Evolutionary conservation across 2,797 vertebrate genomes (phyloP).

Genomic region (Oreonectes daqikongensis): DNA sequence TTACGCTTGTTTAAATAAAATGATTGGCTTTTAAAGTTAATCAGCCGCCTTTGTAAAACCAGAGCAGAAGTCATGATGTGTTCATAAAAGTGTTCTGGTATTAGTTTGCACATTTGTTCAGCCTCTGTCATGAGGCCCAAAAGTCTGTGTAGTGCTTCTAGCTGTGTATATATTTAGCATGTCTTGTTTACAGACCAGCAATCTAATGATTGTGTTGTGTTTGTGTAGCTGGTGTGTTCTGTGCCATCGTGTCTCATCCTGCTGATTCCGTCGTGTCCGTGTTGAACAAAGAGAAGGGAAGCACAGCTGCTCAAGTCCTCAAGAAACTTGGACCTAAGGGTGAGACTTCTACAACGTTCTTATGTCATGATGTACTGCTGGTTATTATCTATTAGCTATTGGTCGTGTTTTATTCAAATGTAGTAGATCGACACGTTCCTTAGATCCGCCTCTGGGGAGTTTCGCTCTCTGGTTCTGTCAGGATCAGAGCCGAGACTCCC

Average conservation of each 20-base stretch:
- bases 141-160: no score
- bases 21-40: no score
- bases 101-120: no score
- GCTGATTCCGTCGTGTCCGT: conserved; percentile 98
- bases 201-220: background rate
- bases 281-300: conserved; percentile 96
- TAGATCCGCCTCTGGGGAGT: conserved; percentile 89
- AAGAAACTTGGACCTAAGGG: conserved; percentile 91
- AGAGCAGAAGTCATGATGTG: background rate
- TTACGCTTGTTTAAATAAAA: background rate
- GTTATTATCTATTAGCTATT: no score
- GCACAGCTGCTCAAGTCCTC: conserved; percentile 88
- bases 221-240: conserved; percentile 92
- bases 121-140: no score
- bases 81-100: no score
- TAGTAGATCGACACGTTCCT: conserved; percentile 78
- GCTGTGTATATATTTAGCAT: no score
- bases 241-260: conserved; percentile 97
- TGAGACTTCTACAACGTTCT: conserved; percentile 57
- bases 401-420: background rate
- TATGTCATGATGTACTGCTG: no score
- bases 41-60: background rate
- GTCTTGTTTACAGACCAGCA: background rate
- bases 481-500: no score
- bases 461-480: conserved; percentile 29